Conservation (phyloP, 2,888 invertebrate species). For the Acleris literana region DNA sequence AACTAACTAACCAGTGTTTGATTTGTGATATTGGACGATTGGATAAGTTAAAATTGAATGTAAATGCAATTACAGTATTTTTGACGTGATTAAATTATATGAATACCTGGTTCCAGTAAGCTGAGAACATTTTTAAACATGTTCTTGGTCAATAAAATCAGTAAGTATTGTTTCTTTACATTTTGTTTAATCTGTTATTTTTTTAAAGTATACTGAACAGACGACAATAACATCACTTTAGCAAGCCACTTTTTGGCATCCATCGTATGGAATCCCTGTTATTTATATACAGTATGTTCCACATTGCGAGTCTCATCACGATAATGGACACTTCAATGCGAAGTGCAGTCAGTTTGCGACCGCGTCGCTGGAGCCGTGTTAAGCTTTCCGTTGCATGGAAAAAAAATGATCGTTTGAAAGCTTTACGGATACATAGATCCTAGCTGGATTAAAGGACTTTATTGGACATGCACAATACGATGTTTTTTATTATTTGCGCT, state of each 20-base stretch:
- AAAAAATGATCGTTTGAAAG: slow-evolving; percentile 19
- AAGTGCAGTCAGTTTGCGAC: slow-evolving; percentile 54
- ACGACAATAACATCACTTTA: not conserved
- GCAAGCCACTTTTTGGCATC: not conserved
- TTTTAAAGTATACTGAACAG: not conserved
- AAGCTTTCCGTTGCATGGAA: slow-evolving; percentile 38
- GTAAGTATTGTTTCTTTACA: not conserved
- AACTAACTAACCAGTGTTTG: too few relatives aligned
- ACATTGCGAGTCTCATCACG: slow-evolving; percentile 60
- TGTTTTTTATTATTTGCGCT: not conserved
- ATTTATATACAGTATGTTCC: slow-evolving; percentile 43
- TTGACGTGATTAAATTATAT: too few relatives aligned
- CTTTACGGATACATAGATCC: not conserved
- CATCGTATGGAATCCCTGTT: not conserved
- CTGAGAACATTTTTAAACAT: too few relatives aligned
- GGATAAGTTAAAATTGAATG: too few relatives aligned
- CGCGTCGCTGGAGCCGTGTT: slow-evolving; percentile 46
- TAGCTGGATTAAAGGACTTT: not conserved
- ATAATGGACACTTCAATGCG: slow-evolving; percentile 68
- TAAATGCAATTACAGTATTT: too few relatives aligned
- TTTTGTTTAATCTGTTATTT: not conserved
- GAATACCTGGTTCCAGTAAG: too few relatives aligned
- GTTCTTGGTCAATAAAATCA: not conserved
- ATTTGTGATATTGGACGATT: too few relatives aligned
- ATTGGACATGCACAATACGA: not conserved